Base-by-base conservation (phyloP, 2,888 invertebrate genomes). In the Zaprionus lineosus region DNA sequence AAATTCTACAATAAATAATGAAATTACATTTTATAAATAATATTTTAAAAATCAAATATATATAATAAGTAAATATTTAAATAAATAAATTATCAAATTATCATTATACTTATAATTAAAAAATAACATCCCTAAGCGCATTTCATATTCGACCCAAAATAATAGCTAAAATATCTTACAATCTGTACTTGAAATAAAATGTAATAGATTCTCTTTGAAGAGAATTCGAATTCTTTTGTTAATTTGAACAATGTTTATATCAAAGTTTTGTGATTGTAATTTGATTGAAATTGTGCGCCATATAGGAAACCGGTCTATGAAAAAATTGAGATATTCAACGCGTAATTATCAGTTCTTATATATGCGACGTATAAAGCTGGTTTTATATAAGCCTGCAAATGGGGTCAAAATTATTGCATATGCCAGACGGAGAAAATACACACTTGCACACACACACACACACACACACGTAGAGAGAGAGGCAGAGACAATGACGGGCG, bases 341-440 rank as follows among this genome's bases (percentile, higher is more conserved):
- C 63, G 85, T 68, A 83, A 85, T 85, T 83, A 83, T 74, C 61
- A 63, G 70, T 53, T 74, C 57, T 64, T 43, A 12, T 52, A 18
- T 48, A 34, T 36, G 28, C 24, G 19, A 40, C 19, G 29, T 59
- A 50, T 52, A 68, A 37, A 62, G 57, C 55, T 47, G 44, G 46
- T 67, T 59, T 64, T 41, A 56, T 66, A 41, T 71, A 60, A 8
- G 8, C 2, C 61, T 37, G 19, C 47, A 57, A 84, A 73, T 59
- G 79, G 70, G 85, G 85, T 81, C 83, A 78, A 78, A 79, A 72
- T n/a, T 81, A 75, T 77, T 72, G 62, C 63, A 61, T 67, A 52
- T 61, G 58, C 53, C 57, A 55, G 40, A 65, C n/a, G 8, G 14
- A 2, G 6, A 26, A 11, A n/a, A n/a, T n/a, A n/a, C 37, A 46